Evolutionary conservation across 2,113 vertebrate species (phyloP).

Genomic region (Scortum barcoo): DNA sequence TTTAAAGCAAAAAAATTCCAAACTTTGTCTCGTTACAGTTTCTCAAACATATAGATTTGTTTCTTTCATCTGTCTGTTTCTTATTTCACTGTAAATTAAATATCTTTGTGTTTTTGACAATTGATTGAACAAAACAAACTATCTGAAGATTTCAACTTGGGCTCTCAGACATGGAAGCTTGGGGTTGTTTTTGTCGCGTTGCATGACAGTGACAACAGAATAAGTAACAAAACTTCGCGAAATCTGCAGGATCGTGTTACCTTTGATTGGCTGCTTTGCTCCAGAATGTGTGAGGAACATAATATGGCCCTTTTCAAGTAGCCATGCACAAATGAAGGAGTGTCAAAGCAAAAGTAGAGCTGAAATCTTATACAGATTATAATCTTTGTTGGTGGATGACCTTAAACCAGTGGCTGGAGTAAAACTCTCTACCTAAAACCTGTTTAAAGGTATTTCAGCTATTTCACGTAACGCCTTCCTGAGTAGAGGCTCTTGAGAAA

Average conservation of each 20-base stretch:
- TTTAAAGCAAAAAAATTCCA: neutral
- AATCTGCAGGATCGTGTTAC: conserved; percentile 33
- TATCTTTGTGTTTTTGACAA: neutral
- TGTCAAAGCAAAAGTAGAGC: conserved; percentile 21
- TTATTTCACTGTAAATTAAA: neutral
- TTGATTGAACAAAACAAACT: neutral
- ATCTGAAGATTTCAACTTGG: neutral
- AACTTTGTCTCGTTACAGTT: neutral
- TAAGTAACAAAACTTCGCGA: conserved; percentile 10
- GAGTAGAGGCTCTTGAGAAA: neutral
- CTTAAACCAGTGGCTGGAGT: conserved; percentile 19
- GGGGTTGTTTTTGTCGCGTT: neutral
- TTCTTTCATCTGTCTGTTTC: neutral
- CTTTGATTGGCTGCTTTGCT: conserved; percentile 43
- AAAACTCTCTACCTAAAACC: conserved; percentile 30
- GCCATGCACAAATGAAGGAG: conserved; percentile 3
- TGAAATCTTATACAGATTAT: conserved; percentile 39
- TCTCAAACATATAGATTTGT: neutral
- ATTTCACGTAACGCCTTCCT: conserved; percentile 42
- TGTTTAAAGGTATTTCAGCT: conserved; percentile 47
- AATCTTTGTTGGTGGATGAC: conserved; percentile 9
- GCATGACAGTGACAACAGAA: conserved; percentile 15
- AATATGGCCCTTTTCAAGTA: conserved; percentile 12
- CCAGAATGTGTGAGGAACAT: conserved; percentile 20
- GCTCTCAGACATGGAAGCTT: neutral